Percentiles rank a stretch among this genome's conserved stretches.
These are phyloP conservation scores for Perizoma affinitatum DNA, from an alignment of 2,888 invertebrate genomes.

Conservation along the genomic window DNA sequence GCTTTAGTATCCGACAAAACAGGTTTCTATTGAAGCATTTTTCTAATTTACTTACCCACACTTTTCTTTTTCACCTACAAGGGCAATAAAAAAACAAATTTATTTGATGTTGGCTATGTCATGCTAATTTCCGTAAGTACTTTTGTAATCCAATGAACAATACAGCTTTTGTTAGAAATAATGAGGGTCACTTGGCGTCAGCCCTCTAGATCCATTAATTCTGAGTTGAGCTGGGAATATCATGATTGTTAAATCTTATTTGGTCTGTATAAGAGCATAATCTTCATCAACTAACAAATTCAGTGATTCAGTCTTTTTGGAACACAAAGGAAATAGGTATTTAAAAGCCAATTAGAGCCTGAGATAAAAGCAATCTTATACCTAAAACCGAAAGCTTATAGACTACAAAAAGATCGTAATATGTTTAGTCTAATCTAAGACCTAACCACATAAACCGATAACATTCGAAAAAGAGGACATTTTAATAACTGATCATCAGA, in stretches of 20 bases:
- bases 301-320: conserved; percentile 5
- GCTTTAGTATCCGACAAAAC: not conserved
- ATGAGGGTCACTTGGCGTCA: conserved; percentile 22
- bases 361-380: too few species aligned
- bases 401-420: too few species aligned
- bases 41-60: conserved; percentile 5
- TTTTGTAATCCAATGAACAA: conserved; percentile 19
- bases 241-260: conserved; percentile 17
- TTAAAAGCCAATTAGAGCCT: too few species aligned
- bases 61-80: conserved; percentile 11
- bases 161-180: conserved; percentile 25
- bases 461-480: too few species aligned
- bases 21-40: conserved; percentile 1
- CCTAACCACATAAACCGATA: too few species aligned
- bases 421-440: too few species aligned
- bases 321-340: not conserved
- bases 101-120: conserved; percentile 23
- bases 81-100: conserved; percentile 17
- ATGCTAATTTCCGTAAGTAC: conserved; percentile 22
- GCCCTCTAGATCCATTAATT: conserved; percentile 13
- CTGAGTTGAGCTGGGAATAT: conserved; percentile 15
- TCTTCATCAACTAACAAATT: conserved; percentile 9
- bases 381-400: too few species aligned
- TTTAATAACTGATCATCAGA: too few species aligned
- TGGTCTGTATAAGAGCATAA: conserved; percentile 6